phyloP scores from a whole-genome alignment of 2,888 invertebrate species.

The Pterostichus madidus region DNA sequence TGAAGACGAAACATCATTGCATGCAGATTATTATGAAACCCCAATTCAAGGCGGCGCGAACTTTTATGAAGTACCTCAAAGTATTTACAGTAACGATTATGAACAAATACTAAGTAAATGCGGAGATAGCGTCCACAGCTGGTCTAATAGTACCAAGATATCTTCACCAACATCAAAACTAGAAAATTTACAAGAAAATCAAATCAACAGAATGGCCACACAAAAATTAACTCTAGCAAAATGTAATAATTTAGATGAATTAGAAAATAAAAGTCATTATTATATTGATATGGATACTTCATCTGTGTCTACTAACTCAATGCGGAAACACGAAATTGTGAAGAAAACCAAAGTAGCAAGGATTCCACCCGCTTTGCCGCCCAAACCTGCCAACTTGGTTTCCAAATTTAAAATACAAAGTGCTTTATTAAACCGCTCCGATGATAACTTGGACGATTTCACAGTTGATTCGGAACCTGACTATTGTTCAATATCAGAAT shows the following conservation, averaged over 20 bases:
- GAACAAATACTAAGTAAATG: slow-evolving; percentile 83
- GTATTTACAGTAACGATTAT: slow-evolving; percentile 87
- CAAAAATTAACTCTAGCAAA: slow-evolving; percentile 79
- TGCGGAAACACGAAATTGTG: slow-evolving; percentile 69
- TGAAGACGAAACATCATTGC: neutral
- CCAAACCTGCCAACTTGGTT: slow-evolving; percentile 87
- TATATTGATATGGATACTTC: slow-evolving; percentile 83
- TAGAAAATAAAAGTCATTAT: slow-evolving; percentile 79
- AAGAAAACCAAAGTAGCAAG: slow-evolving; percentile 80
- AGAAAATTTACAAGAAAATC: slow-evolving; percentile 70
- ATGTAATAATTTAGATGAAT: slow-evolving; percentile 79
- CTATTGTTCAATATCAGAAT: slow-evolving; percentile 88
- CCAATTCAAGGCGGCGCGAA: slow-evolving; percentile 77
- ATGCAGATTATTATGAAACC: slow-evolving; percentile 75
- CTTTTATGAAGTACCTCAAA: slow-evolving; percentile 84
- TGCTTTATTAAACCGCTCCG: slow-evolving; percentile 72
- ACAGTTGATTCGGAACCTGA: slow-evolving; percentile 81
- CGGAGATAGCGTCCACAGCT: slow-evolving; percentile 73
- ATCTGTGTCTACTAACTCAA: neutral
- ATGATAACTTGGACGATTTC: slow-evolving; percentile 70
- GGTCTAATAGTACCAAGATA: slow-evolving; percentile 20
- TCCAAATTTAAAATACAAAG: slow-evolving; percentile 82
- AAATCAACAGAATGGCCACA: slow-evolving; percentile 77
- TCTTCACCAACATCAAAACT: slow-evolving; percentile 65
- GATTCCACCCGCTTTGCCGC: slow-evolving; percentile 87